Base-by-base conservation (phyloP, 2,113 vertebrate species). In the Austrofundulus limnaeus region DNA sequence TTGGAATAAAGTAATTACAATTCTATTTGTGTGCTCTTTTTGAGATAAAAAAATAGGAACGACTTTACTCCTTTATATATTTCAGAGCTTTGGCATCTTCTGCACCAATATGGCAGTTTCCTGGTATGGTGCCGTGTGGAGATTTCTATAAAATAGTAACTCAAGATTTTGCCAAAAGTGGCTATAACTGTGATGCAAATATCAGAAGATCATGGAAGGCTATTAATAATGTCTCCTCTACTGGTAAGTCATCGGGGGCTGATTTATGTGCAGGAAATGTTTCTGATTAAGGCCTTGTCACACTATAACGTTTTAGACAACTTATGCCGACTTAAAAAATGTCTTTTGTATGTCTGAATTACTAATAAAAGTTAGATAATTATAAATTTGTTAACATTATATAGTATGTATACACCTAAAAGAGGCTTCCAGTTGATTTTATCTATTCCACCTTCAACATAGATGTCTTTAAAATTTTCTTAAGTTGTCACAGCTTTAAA, bases 41-140 rank as follows among this genome's bases (percentile, higher is more conserved):
- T 54, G 14, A 48, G 10, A 38, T 9, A 57, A 16, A 21, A 21
- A 53, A 24, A 58, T n/a, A 11, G 10, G 49, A 53, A 37, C 25
- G 7, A 3, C 59, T 61, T 43, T 70, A 14, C 25, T 46, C 50
- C 20, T 0, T 41, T 19, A 65, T 77, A 38, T 45, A 1, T 80
- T 90, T 64, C 88, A 99, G 97, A 73, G 96, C 96, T 77, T 87
- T 99, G 73, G 96, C 97, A 51, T 87, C 96, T 5, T 99, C 97
- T 0, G 97, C 97, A 23, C 97, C 96, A 0, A 95, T 98, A 82
- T 98, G 94, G 96, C 95, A 97, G 79, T 97, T 99, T 85, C 87
- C 92, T 12, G 87, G 88, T 63, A 85, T 97, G 90, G 93, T 94
- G 77, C 91, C 94, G 0, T 99, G 95, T 85, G 93, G 92, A 43